These are phyloP conservation scores for Halcyon malimbica DNA, from an alignment of 2,113 vertebrate genomes.

Conservation along the genomic window DNA sequence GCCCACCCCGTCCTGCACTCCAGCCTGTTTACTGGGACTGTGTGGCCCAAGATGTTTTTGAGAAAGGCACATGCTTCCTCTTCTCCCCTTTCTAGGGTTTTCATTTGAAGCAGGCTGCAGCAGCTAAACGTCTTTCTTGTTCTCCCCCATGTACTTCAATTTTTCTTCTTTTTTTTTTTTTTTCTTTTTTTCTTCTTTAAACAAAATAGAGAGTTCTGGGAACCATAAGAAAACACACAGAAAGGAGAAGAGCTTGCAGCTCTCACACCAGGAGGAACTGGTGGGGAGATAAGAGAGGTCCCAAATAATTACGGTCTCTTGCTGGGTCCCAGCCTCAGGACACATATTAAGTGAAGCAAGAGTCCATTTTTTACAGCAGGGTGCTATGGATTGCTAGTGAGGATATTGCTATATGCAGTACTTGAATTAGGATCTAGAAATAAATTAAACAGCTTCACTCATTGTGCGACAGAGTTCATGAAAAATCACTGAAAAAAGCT, in stretches of 20 bases:
- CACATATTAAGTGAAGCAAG: background rate
- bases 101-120: background rate
- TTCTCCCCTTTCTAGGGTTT: background rate
- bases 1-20: background rate
- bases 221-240: background rate
- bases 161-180: fast-evolving
- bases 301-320: background rate
- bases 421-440: background rate
- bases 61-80: background rate
- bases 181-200: background rate
- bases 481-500: background rate
- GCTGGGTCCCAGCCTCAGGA: background rate
- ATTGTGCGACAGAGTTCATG: background rate
- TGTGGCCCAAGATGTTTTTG: background rate
- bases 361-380: background rate
- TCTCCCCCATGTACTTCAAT: fast-evolving
- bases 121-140: background rate
- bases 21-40: fast-evolving
- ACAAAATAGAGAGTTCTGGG: background rate
- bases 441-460: background rate
- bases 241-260: background rate
- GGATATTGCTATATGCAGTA: background rate
- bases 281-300: background rate
- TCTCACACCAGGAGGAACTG: background rate
- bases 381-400: background rate